These are phyloP conservation scores for Hippopotamus amphibius DNA, from an alignment of 2,113 vertebrate species.

Conservation along the genomic window DNA sequence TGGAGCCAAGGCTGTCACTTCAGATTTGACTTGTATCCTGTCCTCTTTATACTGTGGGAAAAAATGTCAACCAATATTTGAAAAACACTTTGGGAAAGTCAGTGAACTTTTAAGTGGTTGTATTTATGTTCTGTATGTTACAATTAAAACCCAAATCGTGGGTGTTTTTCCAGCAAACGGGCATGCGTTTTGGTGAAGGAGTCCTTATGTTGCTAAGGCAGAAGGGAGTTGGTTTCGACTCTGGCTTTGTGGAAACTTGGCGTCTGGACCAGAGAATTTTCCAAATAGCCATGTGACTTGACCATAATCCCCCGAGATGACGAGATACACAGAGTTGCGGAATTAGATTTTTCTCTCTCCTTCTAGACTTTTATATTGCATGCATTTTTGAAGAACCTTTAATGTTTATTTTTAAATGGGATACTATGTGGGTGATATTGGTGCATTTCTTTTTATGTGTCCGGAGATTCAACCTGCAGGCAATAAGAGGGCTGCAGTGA, in stretches of 20 bases:
- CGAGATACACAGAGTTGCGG: constrained; percentile 74
- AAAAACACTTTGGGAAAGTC: neutral
- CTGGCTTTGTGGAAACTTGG: constrained; percentile 42
- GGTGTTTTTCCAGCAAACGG: neutral
- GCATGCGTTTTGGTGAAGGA: neutral
- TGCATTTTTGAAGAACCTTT: constrained; percentile 80
- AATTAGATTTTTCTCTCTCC: constrained; percentile 75
- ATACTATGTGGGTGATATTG: constrained; percentile 83
- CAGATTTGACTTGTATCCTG: neutral
- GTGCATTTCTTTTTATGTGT: constrained; percentile 87
- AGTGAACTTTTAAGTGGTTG: neutral
- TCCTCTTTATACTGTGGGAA: neutral
- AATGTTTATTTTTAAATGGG: constrained; percentile 85
- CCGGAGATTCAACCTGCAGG: constrained; percentile 88
- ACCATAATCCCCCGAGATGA: constrained; percentile 42
- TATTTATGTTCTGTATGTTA: neutral
- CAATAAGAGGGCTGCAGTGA: constrained; percentile 80
- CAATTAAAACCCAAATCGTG: neutral
- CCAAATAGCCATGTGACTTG: neutral
- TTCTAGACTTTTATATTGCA: constrained; percentile 76
- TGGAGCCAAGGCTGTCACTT: neutral
- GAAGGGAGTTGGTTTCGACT: neutral
- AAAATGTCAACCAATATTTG: neutral
- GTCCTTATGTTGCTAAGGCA: neutral
- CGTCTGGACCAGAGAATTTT: constrained; percentile 34